Evolutionary conservation across 2,888 invertebrate genomes (phyloP).

Genomic region (Mythimna pallens): DNA sequence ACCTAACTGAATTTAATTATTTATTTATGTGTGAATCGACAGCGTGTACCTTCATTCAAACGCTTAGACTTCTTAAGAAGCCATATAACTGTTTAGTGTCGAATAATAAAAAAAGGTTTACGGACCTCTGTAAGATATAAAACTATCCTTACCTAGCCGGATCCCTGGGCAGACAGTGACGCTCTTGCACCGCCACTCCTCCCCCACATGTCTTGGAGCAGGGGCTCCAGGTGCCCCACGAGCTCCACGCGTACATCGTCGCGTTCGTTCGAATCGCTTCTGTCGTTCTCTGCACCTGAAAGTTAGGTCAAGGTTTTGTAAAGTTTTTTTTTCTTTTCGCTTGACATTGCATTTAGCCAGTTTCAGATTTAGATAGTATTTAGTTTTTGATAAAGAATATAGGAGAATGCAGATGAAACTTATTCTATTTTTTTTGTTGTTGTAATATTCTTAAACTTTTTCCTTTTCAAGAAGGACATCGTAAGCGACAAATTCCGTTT

Average conservation of each 20-base stretch:
- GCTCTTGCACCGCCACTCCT: slow-evolving; percentile 93
- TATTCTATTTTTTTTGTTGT: no score
- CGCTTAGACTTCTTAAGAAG: no score
- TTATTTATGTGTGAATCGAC: neutral
- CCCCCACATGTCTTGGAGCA: slow-evolving; percentile 95
- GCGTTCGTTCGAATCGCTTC: slow-evolving; percentile 78
- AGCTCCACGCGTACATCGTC: slow-evolving; percentile 91
- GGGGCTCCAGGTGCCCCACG: slow-evolving; percentile 94
- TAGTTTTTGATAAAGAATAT: no score
- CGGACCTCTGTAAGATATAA: neutral
- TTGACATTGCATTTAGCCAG: no score
- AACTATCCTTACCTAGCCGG: slow-evolving; percentile 83
- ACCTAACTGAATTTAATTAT: neutral
- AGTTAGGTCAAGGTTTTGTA: neutral
- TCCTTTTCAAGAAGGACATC: no score
- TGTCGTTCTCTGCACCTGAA: slow-evolving; percentile 77
- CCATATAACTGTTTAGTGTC: no score
- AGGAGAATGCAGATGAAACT: no score
- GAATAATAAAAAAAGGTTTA: neutral
- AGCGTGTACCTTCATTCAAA: no score
- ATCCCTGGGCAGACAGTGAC: slow-evolving; percentile 92
- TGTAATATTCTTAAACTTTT: no score
- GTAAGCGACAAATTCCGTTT: no score
- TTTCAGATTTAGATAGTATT: no score
- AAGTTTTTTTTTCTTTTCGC: neutral